phyloP scores from a whole-genome alignment of 2,113 vertebrate species.

The Crotophaga sulcirostris region DNA sequence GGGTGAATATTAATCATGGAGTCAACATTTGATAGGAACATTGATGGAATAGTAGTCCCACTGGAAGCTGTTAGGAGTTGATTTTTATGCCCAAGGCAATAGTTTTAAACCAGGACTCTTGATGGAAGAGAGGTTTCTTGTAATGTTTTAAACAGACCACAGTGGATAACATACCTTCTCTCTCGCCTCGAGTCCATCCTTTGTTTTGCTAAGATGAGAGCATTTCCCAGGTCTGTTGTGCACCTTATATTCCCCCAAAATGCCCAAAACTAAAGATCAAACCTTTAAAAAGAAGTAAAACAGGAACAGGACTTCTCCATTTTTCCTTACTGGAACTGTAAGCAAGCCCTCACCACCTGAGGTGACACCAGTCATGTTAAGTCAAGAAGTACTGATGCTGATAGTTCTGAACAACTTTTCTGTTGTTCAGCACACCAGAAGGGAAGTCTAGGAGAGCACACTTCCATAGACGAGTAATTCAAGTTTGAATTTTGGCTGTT shows the following conservation, averaged over 20 bases:
- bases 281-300: not conserved
- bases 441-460: not conserved
- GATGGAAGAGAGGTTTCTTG: conserved; percentile 34
- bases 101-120: conserved; percentile 52
- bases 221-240: not conserved
- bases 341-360: not conserved
- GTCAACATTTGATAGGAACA: conserved; percentile 59
- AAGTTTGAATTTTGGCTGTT: not conserved
- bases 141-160: conserved; percentile 36
- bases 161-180: not conserved
- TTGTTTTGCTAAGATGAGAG: not conserved
- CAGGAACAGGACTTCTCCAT: not conserved
- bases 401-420: not conserved
- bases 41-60: conserved; percentile 67
- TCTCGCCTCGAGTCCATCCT: not conserved
- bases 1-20: conserved; percentile 72
- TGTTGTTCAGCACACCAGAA: not conserved
- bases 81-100: conserved; percentile 56
- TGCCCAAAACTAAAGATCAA: not conserved
- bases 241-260: not conserved
- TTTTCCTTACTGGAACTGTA: not conserved
- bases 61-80: conserved; percentile 72
- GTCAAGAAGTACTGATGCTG: not conserved
- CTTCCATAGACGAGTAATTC: not conserved
- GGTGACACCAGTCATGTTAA: fast-evolving